phyloP scores from a whole-genome alignment of 2,113 vertebrate species.

The Addax nasomaculatus region DNA sequence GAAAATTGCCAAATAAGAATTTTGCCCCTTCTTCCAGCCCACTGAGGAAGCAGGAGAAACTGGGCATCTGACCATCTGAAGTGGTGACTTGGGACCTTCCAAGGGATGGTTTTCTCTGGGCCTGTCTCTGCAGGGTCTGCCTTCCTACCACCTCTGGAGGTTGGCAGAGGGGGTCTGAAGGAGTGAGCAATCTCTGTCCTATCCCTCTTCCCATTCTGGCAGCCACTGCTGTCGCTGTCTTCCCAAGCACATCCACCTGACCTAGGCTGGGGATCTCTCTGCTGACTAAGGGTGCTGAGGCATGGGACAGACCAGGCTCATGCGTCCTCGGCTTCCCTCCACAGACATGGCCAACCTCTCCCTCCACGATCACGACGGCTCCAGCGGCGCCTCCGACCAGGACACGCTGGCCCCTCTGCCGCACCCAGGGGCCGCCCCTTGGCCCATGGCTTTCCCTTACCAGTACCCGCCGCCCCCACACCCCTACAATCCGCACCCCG shows the following conservation, averaged over 20 bases:
- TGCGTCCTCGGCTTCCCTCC: background rate
- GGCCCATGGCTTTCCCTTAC: slow-evolving; percentile 94
- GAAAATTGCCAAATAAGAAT: background rate
- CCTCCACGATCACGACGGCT: slow-evolving; percentile 91
- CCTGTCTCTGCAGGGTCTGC: background rate
- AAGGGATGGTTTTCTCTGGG: background rate
- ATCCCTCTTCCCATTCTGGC: background rate
- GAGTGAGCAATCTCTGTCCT: background rate
- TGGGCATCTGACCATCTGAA: background rate
- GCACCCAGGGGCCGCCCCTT: slow-evolving; percentile 93
- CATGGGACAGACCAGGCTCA: background rate
- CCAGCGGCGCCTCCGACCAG: slow-evolving; percentile 91
- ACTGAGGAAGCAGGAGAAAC: background rate
- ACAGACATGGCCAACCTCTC: slow-evolving; percentile 91
- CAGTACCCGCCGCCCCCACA: slow-evolving; percentile 89
- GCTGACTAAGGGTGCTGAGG: background rate
- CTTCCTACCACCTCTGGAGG: background rate
- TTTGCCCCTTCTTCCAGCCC: background rate
- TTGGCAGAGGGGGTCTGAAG: background rate
- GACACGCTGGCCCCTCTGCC: slow-evolving; percentile 93
- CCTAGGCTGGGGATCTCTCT: background rate
- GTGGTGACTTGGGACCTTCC: background rate
- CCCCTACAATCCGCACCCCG: slow-evolving; percentile 90
- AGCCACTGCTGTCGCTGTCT: background rate
- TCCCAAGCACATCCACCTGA: background rate